Conservation (phyloP, 2,888 invertebrate species). For the Opisthograptis luteolata region DNA sequence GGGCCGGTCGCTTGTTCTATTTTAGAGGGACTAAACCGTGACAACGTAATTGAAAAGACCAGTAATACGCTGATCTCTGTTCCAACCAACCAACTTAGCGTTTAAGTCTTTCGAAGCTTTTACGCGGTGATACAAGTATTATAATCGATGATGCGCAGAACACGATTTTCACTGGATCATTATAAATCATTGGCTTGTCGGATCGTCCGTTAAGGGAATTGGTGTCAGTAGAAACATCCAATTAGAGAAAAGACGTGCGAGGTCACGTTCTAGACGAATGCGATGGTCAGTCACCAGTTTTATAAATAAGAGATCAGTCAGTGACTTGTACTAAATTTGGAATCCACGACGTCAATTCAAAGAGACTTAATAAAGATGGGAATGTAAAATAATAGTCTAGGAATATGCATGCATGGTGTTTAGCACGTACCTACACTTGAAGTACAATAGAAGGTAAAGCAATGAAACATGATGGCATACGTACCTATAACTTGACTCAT, state of each 20-base stretch:
- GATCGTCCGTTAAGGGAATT: not conserved
- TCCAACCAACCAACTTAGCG: not conserved
- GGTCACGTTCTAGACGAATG: not conserved
- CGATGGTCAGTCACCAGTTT: not conserved
- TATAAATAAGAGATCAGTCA: not conserved
- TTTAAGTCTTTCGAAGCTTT: not conserved
- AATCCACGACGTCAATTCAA: not conserved
- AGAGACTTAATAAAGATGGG: too few species aligned
- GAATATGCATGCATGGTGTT: too few species aligned
- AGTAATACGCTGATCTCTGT: not conserved
- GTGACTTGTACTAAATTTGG: not conserved
- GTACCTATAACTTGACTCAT: too few species aligned
- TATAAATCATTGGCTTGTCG: not conserved
- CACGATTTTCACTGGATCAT: conserved; percentile 10
- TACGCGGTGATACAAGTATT: conserved; percentile 1
- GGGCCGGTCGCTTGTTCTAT: too few species aligned
- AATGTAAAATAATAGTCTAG: too few species aligned
- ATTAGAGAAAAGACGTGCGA: not conserved
- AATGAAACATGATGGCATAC: too few species aligned
- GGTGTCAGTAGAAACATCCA: conserved; percentile 4
- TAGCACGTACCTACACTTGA: too few species aligned
- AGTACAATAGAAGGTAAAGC: too few species aligned
- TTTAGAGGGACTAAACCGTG: too few species aligned
- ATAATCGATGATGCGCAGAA: conserved; percentile 16
- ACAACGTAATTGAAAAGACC: conserved; percentile 7